These are phyloP conservation scores for Bombus breviceps DNA, from an alignment of 1,140 invertebrate species.

Conservation along the genomic window DNA sequence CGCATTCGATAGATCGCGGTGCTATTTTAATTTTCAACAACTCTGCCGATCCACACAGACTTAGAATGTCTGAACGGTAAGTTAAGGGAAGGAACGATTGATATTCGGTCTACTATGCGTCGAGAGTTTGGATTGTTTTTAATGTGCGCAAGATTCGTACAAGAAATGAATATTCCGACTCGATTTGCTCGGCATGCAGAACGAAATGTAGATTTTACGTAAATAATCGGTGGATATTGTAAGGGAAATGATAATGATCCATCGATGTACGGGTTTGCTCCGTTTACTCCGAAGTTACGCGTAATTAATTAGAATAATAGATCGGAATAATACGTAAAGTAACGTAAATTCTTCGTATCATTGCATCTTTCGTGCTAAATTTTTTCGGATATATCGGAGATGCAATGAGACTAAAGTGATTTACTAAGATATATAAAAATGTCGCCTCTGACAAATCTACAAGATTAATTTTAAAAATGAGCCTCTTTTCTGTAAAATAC, in stretches of 20 bases:
- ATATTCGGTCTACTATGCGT: not conserved
- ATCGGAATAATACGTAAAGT: no score
- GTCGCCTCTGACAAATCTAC: no score
- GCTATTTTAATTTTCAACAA: slow-evolving; percentile 9
- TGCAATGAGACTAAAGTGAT: no score
- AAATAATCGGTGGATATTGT: not conserved
- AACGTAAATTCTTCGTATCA: no score
- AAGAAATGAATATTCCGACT: slow-evolving; percentile 8
- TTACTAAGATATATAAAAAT: no score
- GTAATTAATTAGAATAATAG: not conserved
- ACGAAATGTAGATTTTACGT: not conserved
- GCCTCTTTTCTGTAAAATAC: no score
- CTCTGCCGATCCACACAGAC: no score
- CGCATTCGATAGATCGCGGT: slow-evolving; percentile 24
- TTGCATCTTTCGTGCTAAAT: no score
- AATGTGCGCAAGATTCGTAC: not conserved
- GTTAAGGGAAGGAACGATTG: slow-evolving; percentile 15
- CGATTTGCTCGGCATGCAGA: not conserved
- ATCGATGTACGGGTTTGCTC: rapidly evolving
- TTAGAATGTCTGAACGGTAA: not conserved
- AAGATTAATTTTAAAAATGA: no score
- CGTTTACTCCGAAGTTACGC: no score
- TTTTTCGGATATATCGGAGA: no score
- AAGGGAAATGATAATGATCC: not conserved
- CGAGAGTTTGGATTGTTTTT: slow-evolving; percentile 19